A percentile compares a stretch with the other conserved stretches of the same genome.
Evolutionary conservation across 2,797 vertebrate species (phyloP).

Genomic region (Pitangus sulphuratus): DNA sequence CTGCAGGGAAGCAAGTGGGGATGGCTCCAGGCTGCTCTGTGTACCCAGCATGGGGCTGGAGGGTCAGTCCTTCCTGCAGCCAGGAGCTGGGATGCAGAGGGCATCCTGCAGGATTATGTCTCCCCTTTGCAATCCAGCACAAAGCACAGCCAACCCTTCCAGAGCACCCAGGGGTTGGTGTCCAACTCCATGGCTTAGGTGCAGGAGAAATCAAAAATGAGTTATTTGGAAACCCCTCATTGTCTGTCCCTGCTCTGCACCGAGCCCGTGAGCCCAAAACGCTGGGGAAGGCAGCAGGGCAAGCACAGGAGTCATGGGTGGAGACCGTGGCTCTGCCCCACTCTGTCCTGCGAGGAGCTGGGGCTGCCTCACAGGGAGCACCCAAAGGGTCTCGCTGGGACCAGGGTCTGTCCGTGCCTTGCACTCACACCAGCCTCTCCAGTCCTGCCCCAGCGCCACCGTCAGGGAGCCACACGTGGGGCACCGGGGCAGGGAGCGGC

Average conservation of each 20-base stretch:
- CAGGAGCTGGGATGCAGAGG: background rate
- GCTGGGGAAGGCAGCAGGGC: background rate
- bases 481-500: background rate
- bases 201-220: background rate
- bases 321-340: rapidly evolving
- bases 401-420: rapidly evolving
- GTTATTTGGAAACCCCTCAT: background rate
- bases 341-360: rapidly evolving
- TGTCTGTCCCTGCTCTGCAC: rapidly evolving
- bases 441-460: background rate
- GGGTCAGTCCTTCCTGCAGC: rapidly evolving
- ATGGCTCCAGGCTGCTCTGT: background rate
- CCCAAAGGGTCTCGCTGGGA: background rate
- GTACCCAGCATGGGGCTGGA: rapidly evolving
- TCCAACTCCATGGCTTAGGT: background rate
- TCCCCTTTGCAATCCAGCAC: background rate
- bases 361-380: background rate
- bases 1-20: background rate
- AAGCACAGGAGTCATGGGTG: rapidly evolving
- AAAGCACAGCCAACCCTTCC: background rate
- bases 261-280: background rate
- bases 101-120: background rate
- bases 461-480: rapidly evolving
- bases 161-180: too few species aligned
- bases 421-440: rapidly evolving